Conservation (phyloP, 2,888 invertebrate genomes). For the Pyrrhia umbra region DNA sequence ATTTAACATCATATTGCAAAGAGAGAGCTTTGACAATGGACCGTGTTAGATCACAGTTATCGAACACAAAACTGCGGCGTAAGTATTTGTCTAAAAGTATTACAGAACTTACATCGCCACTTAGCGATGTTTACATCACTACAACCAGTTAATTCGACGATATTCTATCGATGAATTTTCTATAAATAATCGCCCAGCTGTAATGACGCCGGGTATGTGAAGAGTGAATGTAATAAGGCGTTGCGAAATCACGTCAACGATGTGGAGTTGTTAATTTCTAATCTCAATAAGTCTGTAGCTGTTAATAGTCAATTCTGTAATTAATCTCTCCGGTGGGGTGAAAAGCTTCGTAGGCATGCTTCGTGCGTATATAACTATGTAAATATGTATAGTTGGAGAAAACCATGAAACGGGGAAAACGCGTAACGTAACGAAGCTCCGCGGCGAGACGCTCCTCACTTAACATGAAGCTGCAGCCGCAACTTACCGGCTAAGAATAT, state of each 20-base stretch:
- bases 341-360: slow-evolving; percentile 18
- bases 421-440: slow-evolving; percentile 25
- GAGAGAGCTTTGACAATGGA: slow-evolving; percentile 63
- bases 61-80: slow-evolving; percentile 24
- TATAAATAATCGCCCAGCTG: slow-evolving; percentile 4
- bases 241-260: slow-evolving; percentile 19
- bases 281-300: slow-evolving; percentile 12
- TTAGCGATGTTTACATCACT: slow-evolving; percentile 55
- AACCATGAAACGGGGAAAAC: slow-evolving; percentile 44
- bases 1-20: slow-evolving; percentile 54
- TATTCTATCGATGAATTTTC: slow-evolving; percentile 21
- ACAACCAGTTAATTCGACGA: slow-evolving; percentile 12
- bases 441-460: slow-evolving; percentile 3
- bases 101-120: slow-evolving; percentile 51
- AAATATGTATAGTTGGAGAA: slow-evolving; percentile 46
- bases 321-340: slow-evolving; percentile 14
- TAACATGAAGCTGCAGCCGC: slow-evolving; percentile 25
- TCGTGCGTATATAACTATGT: slow-evolving; percentile 22
- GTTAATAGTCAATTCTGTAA: slow-evolving; percentile 4
- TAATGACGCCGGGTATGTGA: slow-evolving; percentile 12
- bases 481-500: slow-evolving; percentile 3
- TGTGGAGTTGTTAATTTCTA: slow-evolving; percentile 37
- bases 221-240: slow-evolving; percentile 33
- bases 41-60: slow-evolving; percentile 57
- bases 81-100: slow-evolving; percentile 49